These are phyloP conservation scores for Lampris incognitus DNA, from an alignment of 2,113 vertebrate species.

Conservation along the genomic window DNA sequence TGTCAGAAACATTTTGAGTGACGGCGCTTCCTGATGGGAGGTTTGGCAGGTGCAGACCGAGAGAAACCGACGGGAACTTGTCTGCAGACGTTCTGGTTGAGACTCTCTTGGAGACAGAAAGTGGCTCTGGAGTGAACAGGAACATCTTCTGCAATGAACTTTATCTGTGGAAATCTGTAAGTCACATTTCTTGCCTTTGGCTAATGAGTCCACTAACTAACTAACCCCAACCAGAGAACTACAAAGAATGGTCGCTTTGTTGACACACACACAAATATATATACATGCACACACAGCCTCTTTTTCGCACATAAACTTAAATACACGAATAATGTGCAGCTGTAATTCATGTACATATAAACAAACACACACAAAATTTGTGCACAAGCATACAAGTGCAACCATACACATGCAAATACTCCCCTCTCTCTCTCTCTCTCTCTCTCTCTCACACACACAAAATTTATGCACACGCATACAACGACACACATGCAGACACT, in stretches of 20 bases:
- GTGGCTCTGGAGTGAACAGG: background rate
- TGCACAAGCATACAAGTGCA: no score
- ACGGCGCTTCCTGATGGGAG: constrained; percentile 1
- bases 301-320: no score
- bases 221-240: constrained; percentile 33
- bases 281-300: background rate
- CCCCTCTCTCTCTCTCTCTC: no score
- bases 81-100: constrained; percentile 13
- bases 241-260: constrained; percentile 5
- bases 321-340: no score
- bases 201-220: constrained; percentile 3
- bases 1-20: background rate
- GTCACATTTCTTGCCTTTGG: constrained; percentile 32
- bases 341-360: no score
- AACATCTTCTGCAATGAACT: constrained; percentile 39
- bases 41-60: constrained; percentile 51
- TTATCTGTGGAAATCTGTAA: constrained; percentile 43
- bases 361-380: no score
- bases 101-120: constrained; percentile 13
- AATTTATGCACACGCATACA: no score
- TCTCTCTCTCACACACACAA: no score
- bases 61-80: background rate
- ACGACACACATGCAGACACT: no score
- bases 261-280: background rate
- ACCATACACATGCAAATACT: no score